Evolutionary conservation across 2,797 vertebrate genomes (phyloP).

Genomic region (Pelochelys cantorii): DNA sequence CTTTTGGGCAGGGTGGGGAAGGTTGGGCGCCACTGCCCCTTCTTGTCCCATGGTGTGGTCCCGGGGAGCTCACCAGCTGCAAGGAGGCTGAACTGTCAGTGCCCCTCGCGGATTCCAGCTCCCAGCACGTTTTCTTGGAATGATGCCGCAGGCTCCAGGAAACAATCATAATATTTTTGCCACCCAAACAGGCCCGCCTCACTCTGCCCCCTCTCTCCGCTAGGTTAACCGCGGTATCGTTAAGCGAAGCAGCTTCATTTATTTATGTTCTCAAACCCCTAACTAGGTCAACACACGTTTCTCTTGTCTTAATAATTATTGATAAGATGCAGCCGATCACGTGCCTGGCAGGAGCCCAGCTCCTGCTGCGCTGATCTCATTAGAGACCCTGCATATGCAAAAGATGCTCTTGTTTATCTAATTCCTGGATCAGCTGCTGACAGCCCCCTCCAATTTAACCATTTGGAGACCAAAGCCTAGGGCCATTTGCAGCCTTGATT

Average conservation of each 20-base stretch:
- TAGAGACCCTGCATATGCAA: accelerated
- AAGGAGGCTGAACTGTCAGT: neutral
- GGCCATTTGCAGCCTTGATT: accelerated
- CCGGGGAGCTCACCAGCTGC: neutral
- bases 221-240: neutral
- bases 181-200: neutral
- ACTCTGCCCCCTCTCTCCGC: neutral
- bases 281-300: conserved; percentile 74
- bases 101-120: neutral
- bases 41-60: too few relatives aligned
- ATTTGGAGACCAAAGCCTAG: accelerated
- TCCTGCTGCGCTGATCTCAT: accelerated
- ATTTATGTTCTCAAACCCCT: conserved; percentile 67
- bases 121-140: neutral
- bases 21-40: neutral
- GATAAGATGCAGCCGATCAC: conserved; percentile 42
- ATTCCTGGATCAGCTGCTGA: conserved; percentile 1
- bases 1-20: neutral
- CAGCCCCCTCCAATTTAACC: neutral
- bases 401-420: neutral
- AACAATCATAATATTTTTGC: neutral
- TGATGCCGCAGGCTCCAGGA: neutral
- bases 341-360: neutral
- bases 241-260: conserved; percentile 31
- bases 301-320: conserved; percentile 75